Percentiles rank a stretch among this genome's conserved stretches.
phyloP scores from a whole-genome alignment of 2,113 vertebrate genomes.

The Xyliphius kryptos region DNA sequence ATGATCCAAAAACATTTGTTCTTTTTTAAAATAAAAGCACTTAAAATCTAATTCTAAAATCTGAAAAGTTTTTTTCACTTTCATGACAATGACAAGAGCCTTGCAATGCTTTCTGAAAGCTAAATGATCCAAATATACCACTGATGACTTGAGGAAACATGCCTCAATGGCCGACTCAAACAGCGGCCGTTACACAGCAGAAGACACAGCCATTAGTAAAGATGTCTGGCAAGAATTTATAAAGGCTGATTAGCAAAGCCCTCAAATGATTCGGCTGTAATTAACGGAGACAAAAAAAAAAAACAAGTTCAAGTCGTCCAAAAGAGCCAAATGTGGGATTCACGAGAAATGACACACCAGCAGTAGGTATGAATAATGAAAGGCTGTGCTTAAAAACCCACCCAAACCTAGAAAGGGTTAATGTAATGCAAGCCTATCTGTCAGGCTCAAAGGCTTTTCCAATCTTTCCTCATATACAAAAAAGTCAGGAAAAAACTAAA shows the following conservation, averaged over 20 bases:
- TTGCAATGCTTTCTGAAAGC: slow-evolving; percentile 25
- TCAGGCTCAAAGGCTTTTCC: slow-evolving; percentile 64
- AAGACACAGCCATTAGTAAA: slow-evolving; percentile 24
- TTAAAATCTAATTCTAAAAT: slow-evolving; percentile 17
- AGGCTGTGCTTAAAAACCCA: slow-evolving; percentile 40
- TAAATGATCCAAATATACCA: slow-evolving; percentile 8
- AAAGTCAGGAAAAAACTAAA: slow-evolving; percentile 39
- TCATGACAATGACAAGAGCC: slow-evolving; percentile 25
- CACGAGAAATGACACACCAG: slow-evolving; percentile 7
- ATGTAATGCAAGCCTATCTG: slow-evolving; percentile 49
- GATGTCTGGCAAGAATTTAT: slow-evolving; percentile 29
- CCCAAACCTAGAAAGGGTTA: slow-evolving; percentile 54
- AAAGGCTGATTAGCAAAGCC: slow-evolving; percentile 40
- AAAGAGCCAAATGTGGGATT: slow-evolving; percentile 27
- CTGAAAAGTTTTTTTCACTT: slow-evolving; percentile 5
- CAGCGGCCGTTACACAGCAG: slow-evolving; percentile 18
- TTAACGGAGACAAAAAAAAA: slow-evolving; percentile 28
- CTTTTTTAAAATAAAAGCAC: not conserved
- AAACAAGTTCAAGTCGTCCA: slow-evolving; percentile 13
- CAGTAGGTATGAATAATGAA: slow-evolving; percentile 22
- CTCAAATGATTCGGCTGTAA: slow-evolving; percentile 31
- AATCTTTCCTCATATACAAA: slow-evolving; percentile 60
- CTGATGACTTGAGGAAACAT: slow-evolving; percentile 3
- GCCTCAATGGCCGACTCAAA: slow-evolving; percentile 16
- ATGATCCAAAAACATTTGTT: not conserved